phyloP scores from a whole-genome alignment of 2,797 vertebrate genomes.

The Rhodeus uyekii region DNA sequence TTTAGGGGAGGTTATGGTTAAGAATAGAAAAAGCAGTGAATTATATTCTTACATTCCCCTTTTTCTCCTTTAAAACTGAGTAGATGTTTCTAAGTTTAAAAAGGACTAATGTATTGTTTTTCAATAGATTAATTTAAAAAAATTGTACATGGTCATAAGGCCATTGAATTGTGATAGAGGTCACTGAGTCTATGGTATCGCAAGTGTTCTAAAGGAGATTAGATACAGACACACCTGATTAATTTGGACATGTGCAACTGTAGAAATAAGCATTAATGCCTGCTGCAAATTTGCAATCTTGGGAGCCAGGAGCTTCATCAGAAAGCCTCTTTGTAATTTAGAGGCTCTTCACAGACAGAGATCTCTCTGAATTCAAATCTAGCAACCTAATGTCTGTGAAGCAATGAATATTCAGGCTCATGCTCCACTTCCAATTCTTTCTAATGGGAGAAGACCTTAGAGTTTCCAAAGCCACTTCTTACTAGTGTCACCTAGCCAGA shows the following conservation, averaged over 20 bases:
- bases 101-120: constrained; percentile 9
- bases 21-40: background rate
- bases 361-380: constrained; percentile 41
- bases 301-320: constrained; percentile 46
- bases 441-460: constrained; percentile 38
- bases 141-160: background rate
- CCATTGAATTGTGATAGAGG: constrained; percentile 15
- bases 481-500: constrained; percentile 36
- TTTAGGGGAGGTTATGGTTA: background rate
- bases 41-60: background rate
- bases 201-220: constrained; percentile 39
- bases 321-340: constrained; percentile 52
- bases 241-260: constrained; percentile 60
- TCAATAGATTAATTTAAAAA: background rate
- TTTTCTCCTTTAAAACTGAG: background rate
- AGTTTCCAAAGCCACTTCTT: constrained; percentile 55
- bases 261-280: constrained; percentile 47
- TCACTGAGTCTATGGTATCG: background rate
- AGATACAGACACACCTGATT: constrained; percentile 59
- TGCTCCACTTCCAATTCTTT: constrained; percentile 50
- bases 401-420: constrained; percentile 62
- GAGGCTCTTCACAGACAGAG: constrained; percentile 36
- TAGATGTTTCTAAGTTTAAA: background rate
- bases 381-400: constrained; percentile 57
- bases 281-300: constrained; percentile 38